Conservation (phyloP, 2,113 vertebrate species). For the Gavia stellata region DNA sequence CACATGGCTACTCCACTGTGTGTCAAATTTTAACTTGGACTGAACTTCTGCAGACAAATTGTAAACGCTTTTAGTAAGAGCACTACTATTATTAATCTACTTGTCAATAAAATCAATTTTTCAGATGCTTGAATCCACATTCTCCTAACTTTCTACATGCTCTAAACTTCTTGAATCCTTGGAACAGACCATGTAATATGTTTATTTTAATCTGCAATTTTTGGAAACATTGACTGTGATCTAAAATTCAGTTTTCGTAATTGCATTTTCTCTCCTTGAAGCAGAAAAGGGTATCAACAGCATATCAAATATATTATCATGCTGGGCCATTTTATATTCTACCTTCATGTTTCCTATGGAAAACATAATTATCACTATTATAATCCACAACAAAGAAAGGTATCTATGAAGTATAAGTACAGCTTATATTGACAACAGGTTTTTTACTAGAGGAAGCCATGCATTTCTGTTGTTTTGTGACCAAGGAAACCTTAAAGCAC, state of each 20-base stretch:
- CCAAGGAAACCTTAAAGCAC: background rate
- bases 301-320: background rate
- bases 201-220: background rate
- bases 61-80: background rate
- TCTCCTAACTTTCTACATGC: slow-evolving; percentile 25
- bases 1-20: background rate
- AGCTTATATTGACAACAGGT: background rate
- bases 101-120: slow-evolving; percentile 30
- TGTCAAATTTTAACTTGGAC: background rate
- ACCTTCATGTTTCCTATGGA: background rate
- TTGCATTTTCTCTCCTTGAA: background rate
- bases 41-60: background rate
- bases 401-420: background rate
- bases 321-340: background rate
- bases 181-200: background rate
- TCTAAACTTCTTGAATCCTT: background rate
- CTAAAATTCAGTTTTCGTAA: background rate
- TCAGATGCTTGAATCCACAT: slow-evolving; percentile 9
- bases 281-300: background rate
- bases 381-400: background rate
- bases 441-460: background rate
- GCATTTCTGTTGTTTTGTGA: background rate
- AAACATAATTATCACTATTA: background rate
- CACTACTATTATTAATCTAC: background rate
- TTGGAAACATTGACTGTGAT: background rate